These are phyloP conservation scores for Manacus vitellinus DNA, from an alignment of 2,113 vertebrate genomes.

Conservation along the genomic window DNA sequence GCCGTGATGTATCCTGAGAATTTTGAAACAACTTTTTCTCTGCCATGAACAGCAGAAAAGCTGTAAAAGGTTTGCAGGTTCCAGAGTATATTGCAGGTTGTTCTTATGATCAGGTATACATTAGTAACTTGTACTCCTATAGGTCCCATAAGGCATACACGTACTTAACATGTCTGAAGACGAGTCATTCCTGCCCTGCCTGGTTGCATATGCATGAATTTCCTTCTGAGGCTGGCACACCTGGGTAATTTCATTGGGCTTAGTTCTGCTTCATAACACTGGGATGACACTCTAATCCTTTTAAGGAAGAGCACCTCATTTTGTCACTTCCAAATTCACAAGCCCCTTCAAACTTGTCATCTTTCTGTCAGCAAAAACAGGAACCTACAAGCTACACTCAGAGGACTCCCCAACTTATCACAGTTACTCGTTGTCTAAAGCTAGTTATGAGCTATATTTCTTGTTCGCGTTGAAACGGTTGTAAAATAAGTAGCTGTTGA, in stretches of 20 bases:
- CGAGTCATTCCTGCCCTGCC: background rate
- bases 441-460: background rate
- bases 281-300: background rate
- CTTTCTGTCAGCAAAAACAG: background rate
- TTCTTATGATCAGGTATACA: background rate
- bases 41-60: background rate
- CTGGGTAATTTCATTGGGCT: background rate
- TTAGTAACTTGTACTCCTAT: background rate
- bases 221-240: background rate
- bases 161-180: background rate
- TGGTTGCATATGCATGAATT: background rate
- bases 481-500: background rate
- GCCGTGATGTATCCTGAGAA: background rate
- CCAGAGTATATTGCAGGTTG: background rate
- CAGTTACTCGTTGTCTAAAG: background rate
- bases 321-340: background rate
- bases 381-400: background rate
- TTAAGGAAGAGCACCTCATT: background rate
- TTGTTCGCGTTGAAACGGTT: rapidly evolving
- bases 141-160: background rate
- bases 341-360: background rate
- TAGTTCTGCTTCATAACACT: background rate
- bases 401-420: background rate
- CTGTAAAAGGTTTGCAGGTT: background rate
- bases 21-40: background rate